Evolutionary conservation across 2,797 vertebrate genomes (phyloP), one percentile per base, ranked within the genome.

Genomic region (Lepilemur septentrionalis): DNA sequence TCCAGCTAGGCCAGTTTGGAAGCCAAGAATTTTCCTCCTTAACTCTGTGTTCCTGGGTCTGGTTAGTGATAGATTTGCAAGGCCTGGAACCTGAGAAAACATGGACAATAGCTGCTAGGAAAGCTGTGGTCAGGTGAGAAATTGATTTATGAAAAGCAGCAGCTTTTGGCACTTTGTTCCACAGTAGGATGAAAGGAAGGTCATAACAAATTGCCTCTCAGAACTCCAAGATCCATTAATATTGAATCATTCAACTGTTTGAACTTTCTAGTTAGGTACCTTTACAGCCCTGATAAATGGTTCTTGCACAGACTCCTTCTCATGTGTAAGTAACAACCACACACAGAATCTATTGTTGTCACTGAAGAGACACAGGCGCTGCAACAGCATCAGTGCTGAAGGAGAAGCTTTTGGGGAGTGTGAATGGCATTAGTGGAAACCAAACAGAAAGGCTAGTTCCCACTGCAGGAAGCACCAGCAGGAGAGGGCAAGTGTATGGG

Each of bases 181-280:
- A 32, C 1, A 30, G 52, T 4, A 52, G 57, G 80, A 76, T 63
- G 79, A 94, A 96, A 93, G n/a, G 61, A 85, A 63, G 28, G 38
- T 89, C 41, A 4, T 79, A 81, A 50, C 61, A 92, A 90, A 80
- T 43, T 22, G 72, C 10, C 82, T 83, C 75, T 93, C 80, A 79
- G 92, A 96, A 96, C 15, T 88, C 75, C 81, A 95, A 80, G 67
- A 43, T 92, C 81, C 93, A 94, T 75, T 95, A 88, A 83, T 95
- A 93, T 75, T 63, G 91, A 96, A 78, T 73, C 61, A 86, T 17
- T 65, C 48, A 12, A 52, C 17, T 75, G 12, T 86, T 93, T n/a
- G 30, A 57, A 38, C 13, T 96, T 48, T 96, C 35, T 65, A 81
- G 95, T 76, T 59, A 43, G 83, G 73, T 50, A 76, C 80, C 65